Conservation (phyloP, 2,888 invertebrate species). For the Torymus texanus region DNA sequence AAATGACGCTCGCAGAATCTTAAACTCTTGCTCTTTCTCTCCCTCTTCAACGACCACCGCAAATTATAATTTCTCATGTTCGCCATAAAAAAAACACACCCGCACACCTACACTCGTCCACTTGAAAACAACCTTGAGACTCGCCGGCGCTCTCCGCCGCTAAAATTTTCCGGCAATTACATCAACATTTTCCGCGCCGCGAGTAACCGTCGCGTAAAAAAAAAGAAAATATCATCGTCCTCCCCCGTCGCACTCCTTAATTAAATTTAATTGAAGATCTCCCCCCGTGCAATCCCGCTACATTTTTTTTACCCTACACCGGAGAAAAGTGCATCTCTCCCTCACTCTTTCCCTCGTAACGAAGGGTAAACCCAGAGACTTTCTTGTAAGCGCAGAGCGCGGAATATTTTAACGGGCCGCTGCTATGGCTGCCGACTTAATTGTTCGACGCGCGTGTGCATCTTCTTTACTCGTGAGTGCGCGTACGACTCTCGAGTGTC, state of each 20-base stretch:
- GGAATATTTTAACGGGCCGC: conserved; percentile 53
- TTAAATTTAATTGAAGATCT: conserved; percentile 52
- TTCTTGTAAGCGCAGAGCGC: conserved; percentile 49
- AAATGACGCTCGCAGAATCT: no score
- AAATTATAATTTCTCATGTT: no score
- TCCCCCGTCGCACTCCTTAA: conserved; percentile 1
- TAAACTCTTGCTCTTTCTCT: no score
- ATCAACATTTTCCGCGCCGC: no score
- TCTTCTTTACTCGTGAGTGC: conserved; percentile 1
- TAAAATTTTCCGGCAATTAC: no score
- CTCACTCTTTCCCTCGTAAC: not conserved
- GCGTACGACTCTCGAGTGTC: no score
- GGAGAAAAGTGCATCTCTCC: not conserved
- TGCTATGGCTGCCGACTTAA: not conserved
- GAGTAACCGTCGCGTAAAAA: not conserved
- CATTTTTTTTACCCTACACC: no score
- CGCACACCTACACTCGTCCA: no score
- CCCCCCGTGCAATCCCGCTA: not conserved
- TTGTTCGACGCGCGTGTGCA: conserved; percentile 22
- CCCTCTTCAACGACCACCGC: no score
- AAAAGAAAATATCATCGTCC: not conserved
- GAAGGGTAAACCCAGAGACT: not conserved
- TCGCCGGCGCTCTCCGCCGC: no score
- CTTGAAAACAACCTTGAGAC: no score
- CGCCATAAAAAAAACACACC: no score